Evolutionary conservation across 2,113 vertebrate species (phyloP).

Genomic region (Myocastor coypus): DNA sequence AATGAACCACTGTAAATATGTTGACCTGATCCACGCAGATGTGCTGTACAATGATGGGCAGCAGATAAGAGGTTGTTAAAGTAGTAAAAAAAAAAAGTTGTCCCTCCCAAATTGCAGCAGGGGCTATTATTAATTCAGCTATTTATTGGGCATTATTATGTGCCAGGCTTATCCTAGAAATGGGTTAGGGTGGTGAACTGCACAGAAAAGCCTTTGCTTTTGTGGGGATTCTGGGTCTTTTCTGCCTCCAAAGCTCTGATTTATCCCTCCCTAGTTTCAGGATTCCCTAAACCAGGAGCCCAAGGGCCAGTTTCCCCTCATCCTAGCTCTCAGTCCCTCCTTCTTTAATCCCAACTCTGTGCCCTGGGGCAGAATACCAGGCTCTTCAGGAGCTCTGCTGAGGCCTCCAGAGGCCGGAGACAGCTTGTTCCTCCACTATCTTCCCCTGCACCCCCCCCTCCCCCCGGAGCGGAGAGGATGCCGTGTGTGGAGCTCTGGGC

Average conservation of each 20-base stretch:
- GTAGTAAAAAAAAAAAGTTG: not conserved
- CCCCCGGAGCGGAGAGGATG: too few relatives aligned
- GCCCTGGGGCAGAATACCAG: not conserved
- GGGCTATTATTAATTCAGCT: not conserved
- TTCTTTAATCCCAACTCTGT: not conserved
- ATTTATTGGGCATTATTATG: constrained; percentile 1
- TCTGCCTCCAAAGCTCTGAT: not conserved
- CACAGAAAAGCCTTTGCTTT: not conserved
- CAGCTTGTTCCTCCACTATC: not conserved
- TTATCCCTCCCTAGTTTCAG: not conserved
- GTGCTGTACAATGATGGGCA: not conserved
- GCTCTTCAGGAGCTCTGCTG: not conserved
- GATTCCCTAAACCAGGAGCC: not conserved
- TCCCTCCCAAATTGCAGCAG: not conserved
- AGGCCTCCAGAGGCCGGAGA: not conserved
- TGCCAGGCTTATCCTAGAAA: constrained; percentile 4
- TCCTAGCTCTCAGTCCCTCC: not conserved
- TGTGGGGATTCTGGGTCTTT: constrained; percentile 15
- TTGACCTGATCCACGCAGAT: not conserved
- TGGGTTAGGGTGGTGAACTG: not conserved
- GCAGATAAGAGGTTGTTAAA: not conserved
- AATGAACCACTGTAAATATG: not conserved
- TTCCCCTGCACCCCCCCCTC: not conserved
- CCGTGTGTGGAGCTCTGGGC: not conserved
- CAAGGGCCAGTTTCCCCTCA: not conserved